These are phyloP conservation scores for Drosophila anomelani DNA, from an alignment of 2,888 invertebrate genomes.

Conservation along the genomic window DNA sequence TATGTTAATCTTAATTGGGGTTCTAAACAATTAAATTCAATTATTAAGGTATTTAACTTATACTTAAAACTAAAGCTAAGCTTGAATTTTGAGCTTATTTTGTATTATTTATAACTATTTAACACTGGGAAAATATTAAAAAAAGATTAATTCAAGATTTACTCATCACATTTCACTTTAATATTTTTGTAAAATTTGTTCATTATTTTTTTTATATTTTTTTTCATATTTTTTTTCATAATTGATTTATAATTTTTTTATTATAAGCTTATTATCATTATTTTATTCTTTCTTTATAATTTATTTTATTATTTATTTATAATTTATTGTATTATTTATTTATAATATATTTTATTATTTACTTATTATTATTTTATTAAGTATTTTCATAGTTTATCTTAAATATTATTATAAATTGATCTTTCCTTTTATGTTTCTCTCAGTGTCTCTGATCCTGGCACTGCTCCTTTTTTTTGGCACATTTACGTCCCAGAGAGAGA, in stretches of 20 bases:
- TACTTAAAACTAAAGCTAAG: background rate
- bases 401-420: background rate
- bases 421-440: background rate
- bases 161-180: too few relatives aligned
- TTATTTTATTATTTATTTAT: background rate
- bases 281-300: too few relatives aligned
- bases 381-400: background rate
- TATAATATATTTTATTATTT: too few relatives aligned
- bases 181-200: background rate
- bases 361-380: background rate
- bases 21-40: background rate
- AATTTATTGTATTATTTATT: background rate
- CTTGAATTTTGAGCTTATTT: background rate
- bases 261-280: too few relatives aligned
- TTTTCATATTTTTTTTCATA: too few relatives aligned
- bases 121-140: too few relatives aligned
- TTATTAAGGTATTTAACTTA: background rate
- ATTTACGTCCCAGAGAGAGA: slow-evolving; percentile 65
- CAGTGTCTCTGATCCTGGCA: slow-evolving; percentile 21
- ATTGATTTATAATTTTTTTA: too few relatives aligned
- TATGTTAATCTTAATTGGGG: background rate
- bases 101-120: background rate
- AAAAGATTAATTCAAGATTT: too few relatives aligned
- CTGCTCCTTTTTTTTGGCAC: slow-evolving; percentile 65
- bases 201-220: background rate